Evolutionary conservation across 1,140 invertebrate genomes (phyloP).

Genomic region (Ericerus pela): DNA sequence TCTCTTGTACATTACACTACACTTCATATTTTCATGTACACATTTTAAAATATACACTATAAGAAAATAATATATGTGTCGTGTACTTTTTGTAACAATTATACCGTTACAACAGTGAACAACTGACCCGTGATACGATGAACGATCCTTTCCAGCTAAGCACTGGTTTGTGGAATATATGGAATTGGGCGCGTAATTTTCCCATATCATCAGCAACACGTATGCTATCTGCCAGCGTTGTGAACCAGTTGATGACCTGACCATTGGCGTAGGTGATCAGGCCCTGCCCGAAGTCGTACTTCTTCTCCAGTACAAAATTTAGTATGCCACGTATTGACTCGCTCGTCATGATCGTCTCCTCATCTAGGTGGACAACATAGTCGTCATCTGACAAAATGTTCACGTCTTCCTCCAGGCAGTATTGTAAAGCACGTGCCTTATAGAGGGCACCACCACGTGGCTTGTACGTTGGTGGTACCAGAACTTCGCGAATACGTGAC

Average conservation of each 20-base stretch:
- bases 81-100: too few species aligned
- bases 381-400: constrained; percentile 77
- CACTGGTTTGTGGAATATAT: constrained; percentile 82
- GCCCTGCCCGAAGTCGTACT: constrained; percentile 92
- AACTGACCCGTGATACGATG: constrained; percentile 73
- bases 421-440: constrained; percentile 89
- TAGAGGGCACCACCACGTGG: constrained; percentile 84
- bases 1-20: too few species aligned
- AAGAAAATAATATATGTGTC: too few species aligned
- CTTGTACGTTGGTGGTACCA: constrained; percentile 70
- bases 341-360: constrained; percentile 89
- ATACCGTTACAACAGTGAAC: too few species aligned
- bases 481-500: constrained; percentile 58
- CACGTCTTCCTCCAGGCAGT: constrained; percentile 81
- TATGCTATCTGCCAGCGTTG: constrained; percentile 90
- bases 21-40: too few species aligned
- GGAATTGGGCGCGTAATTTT: constrained; percentile 86
- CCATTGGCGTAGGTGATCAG: constrained; percentile 96
- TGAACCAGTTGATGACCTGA: constrained; percentile 91
- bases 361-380: constrained; percentile 96
- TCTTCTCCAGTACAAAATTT: constrained; percentile 89
- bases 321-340: constrained; percentile 81
- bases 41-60: too few species aligned
- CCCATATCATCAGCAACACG: constrained; percentile 95
- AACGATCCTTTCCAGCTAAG: constrained; percentile 97